A percentile compares a stretch with the other conserved stretches of the same genome.
These are phyloP conservation scores for Limnephilus rhombicus DNA, from an alignment of 2,888 invertebrate genomes.

Conservation along the genomic window DNA sequence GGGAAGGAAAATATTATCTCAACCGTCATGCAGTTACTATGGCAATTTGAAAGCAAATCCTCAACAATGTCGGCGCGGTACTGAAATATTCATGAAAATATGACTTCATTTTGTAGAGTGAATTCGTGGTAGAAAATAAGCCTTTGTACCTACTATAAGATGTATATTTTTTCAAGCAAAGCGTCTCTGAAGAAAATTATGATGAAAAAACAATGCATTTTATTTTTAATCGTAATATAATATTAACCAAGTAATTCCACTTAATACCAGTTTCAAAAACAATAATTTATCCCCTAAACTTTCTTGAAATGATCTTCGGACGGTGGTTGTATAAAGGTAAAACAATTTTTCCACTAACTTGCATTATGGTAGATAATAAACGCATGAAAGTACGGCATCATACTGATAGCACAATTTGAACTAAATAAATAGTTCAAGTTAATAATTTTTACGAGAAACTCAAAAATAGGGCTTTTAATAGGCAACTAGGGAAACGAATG, in stretches of 20 bases:
- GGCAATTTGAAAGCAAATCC: not conserved
- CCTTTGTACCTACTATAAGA: not conserved
- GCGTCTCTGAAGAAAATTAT: not conserved
- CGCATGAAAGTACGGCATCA: too few species aligned
- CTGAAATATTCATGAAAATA: not conserved
- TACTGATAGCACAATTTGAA: not conserved
- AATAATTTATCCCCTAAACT: too few species aligned
- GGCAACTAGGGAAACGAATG: not conserved
- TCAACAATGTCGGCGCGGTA: not conserved
- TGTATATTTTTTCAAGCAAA: not conserved
- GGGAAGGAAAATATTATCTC: not conserved
- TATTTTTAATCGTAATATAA: too few species aligned
- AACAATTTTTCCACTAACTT: too few species aligned
- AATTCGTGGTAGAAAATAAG: not conserved
- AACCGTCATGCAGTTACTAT: not conserved
- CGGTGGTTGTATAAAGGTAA: too few species aligned
- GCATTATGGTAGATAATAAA: too few species aligned
- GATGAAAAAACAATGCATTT: not conserved
- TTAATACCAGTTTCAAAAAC: not conserved
- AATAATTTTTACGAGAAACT: not conserved
- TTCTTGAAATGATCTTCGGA: too few species aligned
- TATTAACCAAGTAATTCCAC: not conserved
- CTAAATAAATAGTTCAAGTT: not conserved
- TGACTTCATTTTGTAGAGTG: not conserved
- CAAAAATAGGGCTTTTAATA: not conserved